Evolutionary conservation across 2,888 invertebrate genomes (phyloP).

Genomic region (Brachylomia viminalis): DNA sequence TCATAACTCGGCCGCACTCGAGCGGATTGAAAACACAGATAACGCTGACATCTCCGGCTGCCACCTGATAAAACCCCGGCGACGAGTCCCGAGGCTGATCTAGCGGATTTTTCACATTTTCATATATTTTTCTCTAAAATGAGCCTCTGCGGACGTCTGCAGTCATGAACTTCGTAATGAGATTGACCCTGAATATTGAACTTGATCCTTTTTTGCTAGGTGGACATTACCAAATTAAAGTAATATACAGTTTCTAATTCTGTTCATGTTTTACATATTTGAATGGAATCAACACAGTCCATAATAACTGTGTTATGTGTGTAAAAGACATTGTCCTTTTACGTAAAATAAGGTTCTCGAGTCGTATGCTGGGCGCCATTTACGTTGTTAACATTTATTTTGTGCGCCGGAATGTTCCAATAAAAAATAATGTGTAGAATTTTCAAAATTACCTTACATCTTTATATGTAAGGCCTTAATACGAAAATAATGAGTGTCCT

Average conservation of each 20-base stretch:
- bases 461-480: constrained; percentile 56
- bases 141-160: constrained; percentile 23
- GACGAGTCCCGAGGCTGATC: constrained; percentile 42
- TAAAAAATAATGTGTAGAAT: constrained; percentile 38
- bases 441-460: constrained; percentile 35
- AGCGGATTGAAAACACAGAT: constrained; percentile 71
- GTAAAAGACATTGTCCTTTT: not conserved
- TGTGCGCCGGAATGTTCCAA: not conserved
- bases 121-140: constrained; percentile 39
- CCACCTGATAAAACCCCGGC: constrained; percentile 63
- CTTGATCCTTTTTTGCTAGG: constrained; percentile 20
- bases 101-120: constrained; percentile 42
- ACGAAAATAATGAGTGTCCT: constrained; percentile 64
- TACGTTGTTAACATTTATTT: constrained; percentile 19
- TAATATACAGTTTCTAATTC: not conserved
- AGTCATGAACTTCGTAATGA: constrained; percentile 34
- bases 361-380: constrained; percentile 40
- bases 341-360: not conserved
- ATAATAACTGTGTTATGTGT: not conserved
- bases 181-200: constrained; percentile 42
- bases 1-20: constrained; percentile 74
- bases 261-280: not conserved
- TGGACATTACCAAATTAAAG: constrained; percentile 11
- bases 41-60: constrained; percentile 61
- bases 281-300: not conserved